Evolutionary conservation across 2,888 invertebrate genomes (phyloP), one percentile per base, ranked within the genome.

Genomic region (Cephus spinipes): DNA sequence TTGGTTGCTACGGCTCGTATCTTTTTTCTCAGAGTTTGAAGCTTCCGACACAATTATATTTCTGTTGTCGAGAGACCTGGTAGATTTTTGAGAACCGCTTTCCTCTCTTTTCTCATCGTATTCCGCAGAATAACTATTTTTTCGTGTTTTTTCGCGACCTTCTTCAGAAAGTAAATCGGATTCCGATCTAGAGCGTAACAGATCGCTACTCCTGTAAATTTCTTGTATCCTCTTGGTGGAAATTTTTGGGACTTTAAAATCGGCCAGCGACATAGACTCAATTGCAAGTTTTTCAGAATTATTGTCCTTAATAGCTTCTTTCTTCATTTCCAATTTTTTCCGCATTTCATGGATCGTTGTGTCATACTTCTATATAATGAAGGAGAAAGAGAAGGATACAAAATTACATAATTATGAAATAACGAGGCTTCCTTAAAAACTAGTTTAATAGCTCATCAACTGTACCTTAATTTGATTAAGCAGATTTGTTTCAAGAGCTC

Each of bases 171-270:
- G 82, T 9, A 90, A 84, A 82, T 91, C 88, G 11, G 90, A 89
- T 76, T 91, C 91, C 0, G 90, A 91, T 80, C 89, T 87, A 3
- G 91, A 91, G 33, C 89, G 86, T 40, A 90, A 78, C 69, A 91
- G 83, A 78, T 90, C 90, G 69, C 86, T 89, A 55, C 82, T 91
- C 75, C 87, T 89, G 78, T 89, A 91, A 76, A 91, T 88, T 73
- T 91, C 90, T 81, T 90, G 89, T 79, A 91, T 89, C 35, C 86
- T 88, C 75, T 91, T 90, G n/a, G 90, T 85, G 0, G 91, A 88
- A 75, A 91, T 90, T 81, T 91, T 90, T 81, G 91, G 91, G 85
- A 91, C 88, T 87, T 90, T 91, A 76, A 89, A 90, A 74, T 91
- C 89, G 12, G 87, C 87, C 9, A 91, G 85, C 9, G 89, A 88